Percentiles rank a stretch among this genome's conserved stretches.
Evolutionary conservation across 2,888 invertebrate species (phyloP).

Genomic region (Phyllotreta striolata): DNA sequence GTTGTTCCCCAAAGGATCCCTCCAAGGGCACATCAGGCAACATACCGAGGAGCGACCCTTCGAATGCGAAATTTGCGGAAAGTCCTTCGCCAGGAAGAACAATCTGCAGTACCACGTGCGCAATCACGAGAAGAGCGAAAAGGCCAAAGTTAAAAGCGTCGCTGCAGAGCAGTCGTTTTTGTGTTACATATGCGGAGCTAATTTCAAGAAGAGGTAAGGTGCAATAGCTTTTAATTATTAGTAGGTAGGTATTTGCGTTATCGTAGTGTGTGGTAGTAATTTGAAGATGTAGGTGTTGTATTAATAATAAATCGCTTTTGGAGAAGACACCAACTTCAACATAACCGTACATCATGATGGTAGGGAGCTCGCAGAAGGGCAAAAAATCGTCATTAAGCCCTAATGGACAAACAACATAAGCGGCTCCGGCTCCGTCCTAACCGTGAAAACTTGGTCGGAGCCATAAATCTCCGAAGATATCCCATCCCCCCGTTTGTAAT

Average conservation of each 20-base stretch:
- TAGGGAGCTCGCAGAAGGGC: constrained; percentile 7
- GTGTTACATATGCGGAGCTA: constrained; percentile 63
- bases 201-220: constrained; percentile 63
- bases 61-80: constrained; percentile 69
- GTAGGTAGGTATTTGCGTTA: background rate
- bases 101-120: constrained; percentile 71
- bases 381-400: constrained; percentile 25
- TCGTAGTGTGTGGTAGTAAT: background rate
- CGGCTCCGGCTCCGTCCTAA: constrained; percentile 34
- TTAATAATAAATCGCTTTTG: no score
- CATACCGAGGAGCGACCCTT: constrained; percentile 81
- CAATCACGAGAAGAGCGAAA: constrained; percentile 54
- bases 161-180: constrained; percentile 50
- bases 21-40: constrained; percentile 74
- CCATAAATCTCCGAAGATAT: constrained; percentile 45
- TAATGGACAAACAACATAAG: constrained; percentile 48
- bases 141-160: constrained; percentile 18
- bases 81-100: constrained; percentile 72
- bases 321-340: no score
- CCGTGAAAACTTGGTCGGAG: constrained; percentile 42
- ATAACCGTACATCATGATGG: no score
- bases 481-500: constrained; percentile 36
- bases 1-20: constrained; percentile 69
- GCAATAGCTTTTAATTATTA: background rate
- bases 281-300: no score